Conservation (phyloP, 2,797 vertebrate species). For the Selene dorsalis region DNA sequence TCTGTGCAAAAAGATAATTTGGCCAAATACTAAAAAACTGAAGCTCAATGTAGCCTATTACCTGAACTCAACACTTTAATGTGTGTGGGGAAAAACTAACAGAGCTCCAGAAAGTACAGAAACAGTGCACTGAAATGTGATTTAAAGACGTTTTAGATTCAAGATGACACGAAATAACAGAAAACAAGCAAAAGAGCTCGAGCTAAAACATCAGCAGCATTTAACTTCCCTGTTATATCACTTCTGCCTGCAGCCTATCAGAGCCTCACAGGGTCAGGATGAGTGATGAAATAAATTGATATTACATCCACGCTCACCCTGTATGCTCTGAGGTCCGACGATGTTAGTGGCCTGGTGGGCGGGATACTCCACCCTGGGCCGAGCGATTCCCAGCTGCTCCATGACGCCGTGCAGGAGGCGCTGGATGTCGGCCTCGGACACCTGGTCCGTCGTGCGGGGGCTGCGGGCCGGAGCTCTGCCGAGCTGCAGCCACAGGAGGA, state of each 20-base stretch:
- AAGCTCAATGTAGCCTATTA: not conserved
- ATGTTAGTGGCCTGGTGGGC: conserved; percentile 97
- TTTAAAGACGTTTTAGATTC: not conserved
- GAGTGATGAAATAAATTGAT: not conserved
- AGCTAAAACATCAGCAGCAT: not conserved
- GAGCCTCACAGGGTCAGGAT: not conserved
- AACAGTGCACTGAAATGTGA: not conserved
- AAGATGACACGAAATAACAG: not conserved
- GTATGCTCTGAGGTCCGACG: conserved; percentile 96
- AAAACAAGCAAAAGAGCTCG: no score
- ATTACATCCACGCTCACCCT: conserved; percentile 81
- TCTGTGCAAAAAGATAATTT: no score
- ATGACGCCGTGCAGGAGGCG: conserved; percentile 96
- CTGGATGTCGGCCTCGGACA: conserved; percentile 95
- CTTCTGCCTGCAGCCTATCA: no score
- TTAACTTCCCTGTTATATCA: not conserved
- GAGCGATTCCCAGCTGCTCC: conserved; percentile 97
- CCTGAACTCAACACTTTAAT: not conserved
- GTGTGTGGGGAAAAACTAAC: not conserved
- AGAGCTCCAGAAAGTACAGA: not conserved
- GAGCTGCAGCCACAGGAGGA: conserved; percentile 82
- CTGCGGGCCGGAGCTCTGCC: conserved; percentile 84
- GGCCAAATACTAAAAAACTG: no score
- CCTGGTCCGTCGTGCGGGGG: conserved; percentile 87
- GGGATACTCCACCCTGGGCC: conserved; percentile 95